Conservation (phyloP, 2,888 invertebrate genomes). For the Clanis bilineata region DNA sequence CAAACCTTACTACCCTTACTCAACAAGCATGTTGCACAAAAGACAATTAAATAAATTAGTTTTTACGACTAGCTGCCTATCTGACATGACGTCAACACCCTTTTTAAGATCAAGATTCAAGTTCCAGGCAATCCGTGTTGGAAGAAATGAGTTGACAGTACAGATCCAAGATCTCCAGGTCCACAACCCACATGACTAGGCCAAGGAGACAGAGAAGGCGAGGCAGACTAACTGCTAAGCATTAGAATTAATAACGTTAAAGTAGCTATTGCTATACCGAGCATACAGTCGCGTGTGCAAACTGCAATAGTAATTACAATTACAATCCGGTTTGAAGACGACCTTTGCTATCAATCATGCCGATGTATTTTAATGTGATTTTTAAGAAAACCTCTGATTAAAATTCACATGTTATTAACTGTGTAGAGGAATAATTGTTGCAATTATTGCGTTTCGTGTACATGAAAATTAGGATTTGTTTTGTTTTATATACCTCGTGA, state of each 20-base stretch:
- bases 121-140: no score
- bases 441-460: background rate
- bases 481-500: no score
- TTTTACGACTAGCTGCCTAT: no score
- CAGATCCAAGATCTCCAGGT: no score
- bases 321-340: background rate
- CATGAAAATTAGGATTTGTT: background rate
- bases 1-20: no score
- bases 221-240: no score
- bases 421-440: background rate
- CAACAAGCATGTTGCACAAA: no score
- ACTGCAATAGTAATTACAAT: background rate
- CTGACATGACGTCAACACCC: no score
- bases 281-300: background rate
- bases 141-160: no score
- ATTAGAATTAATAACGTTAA: background rate
- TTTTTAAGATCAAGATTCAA: no score
- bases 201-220: background rate
- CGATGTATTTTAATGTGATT: background rate
- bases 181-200: no score
- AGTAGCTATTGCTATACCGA: background rate
- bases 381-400: background rate
- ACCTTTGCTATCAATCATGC: constrained; percentile 1
- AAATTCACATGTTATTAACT: background rate
- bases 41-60: no score